A percentile compares a stretch with the other conserved stretches of the same genome.
phyloP scores from a whole-genome alignment of 2,797 vertebrate genomes.

The Crossoptilon crossoptilon region DNA sequence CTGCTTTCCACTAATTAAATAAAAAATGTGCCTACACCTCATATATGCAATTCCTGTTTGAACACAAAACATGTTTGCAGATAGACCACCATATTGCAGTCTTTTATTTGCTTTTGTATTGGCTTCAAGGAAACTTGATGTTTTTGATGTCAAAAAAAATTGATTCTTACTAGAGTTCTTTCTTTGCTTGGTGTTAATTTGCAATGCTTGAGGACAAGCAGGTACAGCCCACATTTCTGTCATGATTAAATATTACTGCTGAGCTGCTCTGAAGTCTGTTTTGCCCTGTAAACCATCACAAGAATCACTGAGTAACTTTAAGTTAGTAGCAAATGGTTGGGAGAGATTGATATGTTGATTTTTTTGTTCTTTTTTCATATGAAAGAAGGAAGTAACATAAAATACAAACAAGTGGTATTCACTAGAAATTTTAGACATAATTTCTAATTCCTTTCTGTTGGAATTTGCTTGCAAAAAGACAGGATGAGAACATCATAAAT shows the following conservation, averaged over 20 bases:
- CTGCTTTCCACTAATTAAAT: not conserved
- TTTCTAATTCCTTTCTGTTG: not conserved
- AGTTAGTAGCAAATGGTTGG: not conserved
- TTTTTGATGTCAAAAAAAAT: not conserved
- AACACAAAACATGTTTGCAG: not conserved
- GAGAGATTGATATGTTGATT: not conserved
- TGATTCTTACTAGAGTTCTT: fast-evolving
- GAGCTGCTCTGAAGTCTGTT: not conserved
- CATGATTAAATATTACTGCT: not conserved
- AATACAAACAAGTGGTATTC: not conserved
- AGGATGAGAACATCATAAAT: not conserved
- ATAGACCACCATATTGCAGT: not conserved
- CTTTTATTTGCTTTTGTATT: not conserved
- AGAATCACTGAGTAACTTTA: not conserved
- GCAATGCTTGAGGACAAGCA: not conserved
- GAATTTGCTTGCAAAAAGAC: not conserved
- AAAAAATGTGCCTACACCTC: no score
- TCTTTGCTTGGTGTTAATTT: not conserved
- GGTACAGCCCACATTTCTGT: not conserved
- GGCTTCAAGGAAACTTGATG: not conserved
- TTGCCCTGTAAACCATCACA: not conserved
- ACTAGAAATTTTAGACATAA: fast-evolving
- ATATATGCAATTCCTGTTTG: not conserved
- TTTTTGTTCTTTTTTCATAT: not conserved
- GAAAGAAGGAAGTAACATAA: not conserved